Evolutionary conservation across 2,888 invertebrate genomes (phyloP).

Genomic region (Nebria salina): DNA sequence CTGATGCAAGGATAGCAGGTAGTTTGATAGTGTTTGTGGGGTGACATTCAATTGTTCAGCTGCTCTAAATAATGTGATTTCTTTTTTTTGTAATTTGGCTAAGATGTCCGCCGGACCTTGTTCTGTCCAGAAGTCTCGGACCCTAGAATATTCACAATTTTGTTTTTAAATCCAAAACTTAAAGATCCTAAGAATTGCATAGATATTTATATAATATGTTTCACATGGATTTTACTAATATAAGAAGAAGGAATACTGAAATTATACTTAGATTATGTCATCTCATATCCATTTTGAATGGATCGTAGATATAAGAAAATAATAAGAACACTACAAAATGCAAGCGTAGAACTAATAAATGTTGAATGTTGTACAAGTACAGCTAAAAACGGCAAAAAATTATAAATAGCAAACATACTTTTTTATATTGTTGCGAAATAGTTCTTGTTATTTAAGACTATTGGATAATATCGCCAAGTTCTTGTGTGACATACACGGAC

Average conservation of each 20-base stretch:
- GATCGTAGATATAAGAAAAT: neutral
- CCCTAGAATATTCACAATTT: conserved; percentile 60
- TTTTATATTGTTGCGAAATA: neutral
- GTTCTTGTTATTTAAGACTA: conserved; percentile 1
- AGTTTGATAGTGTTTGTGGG: conserved; percentile 77
- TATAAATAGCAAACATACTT: neutral
- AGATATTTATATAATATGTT: no score
- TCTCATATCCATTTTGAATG: neutral
- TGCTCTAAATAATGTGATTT: conserved; percentile 76
- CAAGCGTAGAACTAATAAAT: neutral
- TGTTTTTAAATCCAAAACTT: no score
- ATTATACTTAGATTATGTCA: no score
- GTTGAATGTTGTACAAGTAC: neutral
- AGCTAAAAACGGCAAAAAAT: neutral
- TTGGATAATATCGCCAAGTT: neutral
- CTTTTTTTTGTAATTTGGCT: conserved; percentile 75
- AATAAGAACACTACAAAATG: neutral
- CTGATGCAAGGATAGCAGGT: conserved; percentile 70
- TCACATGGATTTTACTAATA: no score
- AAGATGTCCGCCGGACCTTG: conserved; percentile 80
- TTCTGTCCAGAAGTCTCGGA: conserved; percentile 81
- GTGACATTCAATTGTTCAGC: conserved; percentile 81
- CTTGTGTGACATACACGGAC: neutral
- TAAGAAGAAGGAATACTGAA: neutral
- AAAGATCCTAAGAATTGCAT: no score